These are phyloP conservation scores for Erinaceus europaeus DNA, from an alignment of 2,113 vertebrate species.

Conservation along the genomic window DNA sequence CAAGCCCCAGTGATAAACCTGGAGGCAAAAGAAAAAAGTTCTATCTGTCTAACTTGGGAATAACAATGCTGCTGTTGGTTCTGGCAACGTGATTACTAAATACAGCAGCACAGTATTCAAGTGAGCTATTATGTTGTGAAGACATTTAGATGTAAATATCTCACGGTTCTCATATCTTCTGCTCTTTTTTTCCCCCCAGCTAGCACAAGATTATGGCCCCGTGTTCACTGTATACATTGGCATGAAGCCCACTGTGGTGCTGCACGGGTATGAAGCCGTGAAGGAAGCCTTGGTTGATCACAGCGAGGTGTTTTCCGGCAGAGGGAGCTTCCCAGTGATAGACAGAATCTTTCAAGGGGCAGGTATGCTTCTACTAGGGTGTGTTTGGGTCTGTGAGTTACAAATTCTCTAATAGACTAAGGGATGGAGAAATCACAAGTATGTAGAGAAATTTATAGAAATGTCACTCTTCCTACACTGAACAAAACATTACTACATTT, in stretches of 20 bases:
- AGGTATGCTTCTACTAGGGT: no score
- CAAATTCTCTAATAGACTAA: neutral
- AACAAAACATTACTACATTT: neutral
- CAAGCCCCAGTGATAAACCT: no score
- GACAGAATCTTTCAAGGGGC: conserved; percentile 65
- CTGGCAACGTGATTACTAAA: no score
- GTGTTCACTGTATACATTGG: conserved; percentile 80
- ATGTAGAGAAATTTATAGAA: neutral
- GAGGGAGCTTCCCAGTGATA: conserved; percentile 67
- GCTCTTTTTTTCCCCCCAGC: conserved; percentile 36
- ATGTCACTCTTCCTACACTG: neutral
- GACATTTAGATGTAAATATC: neutral
- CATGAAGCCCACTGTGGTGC: conserved; percentile 72
- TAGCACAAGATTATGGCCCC: conserved; percentile 56
- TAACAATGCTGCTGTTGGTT: no score
- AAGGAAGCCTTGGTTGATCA: conserved; percentile 84
- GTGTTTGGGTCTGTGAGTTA: no score
- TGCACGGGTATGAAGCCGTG: conserved; percentile 81
- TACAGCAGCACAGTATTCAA: no score
- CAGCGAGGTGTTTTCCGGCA: conserved; percentile 81
- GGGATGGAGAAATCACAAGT: neutral
- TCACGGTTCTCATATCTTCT: neutral
- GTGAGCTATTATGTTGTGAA: no score
- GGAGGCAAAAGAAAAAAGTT: no score
- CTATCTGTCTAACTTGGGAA: no score